Conservation (phyloP, 2,113 vertebrate species). For the Circaetus cinerascens region DNA sequence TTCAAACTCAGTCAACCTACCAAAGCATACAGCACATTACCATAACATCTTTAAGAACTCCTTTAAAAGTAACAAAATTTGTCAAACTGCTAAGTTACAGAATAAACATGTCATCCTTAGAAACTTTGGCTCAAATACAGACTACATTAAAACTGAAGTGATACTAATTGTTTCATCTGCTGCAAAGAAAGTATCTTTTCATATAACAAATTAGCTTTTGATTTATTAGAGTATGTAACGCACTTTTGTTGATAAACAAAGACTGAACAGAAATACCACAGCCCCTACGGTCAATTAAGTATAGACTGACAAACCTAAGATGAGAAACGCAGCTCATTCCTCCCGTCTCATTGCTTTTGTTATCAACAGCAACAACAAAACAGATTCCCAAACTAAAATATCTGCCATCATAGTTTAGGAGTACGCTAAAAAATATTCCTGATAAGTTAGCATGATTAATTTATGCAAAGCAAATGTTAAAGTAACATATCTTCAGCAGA, state of each 20-base stretch:
- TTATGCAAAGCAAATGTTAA: neutral
- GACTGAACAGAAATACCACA: neutral
- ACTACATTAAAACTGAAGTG: neutral
- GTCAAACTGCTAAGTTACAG: neutral
- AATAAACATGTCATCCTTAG: neutral
- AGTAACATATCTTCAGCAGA: neutral
- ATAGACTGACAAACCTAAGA: neutral
- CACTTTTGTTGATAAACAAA: neutral
- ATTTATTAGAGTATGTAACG: neutral
- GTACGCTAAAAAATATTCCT: neutral
- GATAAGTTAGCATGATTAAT: neutral
- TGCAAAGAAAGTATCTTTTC: constrained; percentile 9
- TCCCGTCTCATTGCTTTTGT: neutral
- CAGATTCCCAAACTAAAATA: neutral
- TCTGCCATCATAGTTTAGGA: neutral
- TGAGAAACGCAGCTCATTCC: neutral
- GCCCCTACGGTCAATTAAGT: neutral
- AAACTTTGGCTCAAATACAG: neutral
- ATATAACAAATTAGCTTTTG: neutral
- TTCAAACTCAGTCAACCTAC: constrained; percentile 91
- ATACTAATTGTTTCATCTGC: constrained; percentile 6
- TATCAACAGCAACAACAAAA: neutral
- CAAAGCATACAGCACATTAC: neutral
- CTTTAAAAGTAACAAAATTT: neutral
- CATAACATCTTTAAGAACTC: neutral